phyloP scores from a whole-genome alignment of 2,113 vertebrate species.

The Ramphastos sulfuratus region DNA sequence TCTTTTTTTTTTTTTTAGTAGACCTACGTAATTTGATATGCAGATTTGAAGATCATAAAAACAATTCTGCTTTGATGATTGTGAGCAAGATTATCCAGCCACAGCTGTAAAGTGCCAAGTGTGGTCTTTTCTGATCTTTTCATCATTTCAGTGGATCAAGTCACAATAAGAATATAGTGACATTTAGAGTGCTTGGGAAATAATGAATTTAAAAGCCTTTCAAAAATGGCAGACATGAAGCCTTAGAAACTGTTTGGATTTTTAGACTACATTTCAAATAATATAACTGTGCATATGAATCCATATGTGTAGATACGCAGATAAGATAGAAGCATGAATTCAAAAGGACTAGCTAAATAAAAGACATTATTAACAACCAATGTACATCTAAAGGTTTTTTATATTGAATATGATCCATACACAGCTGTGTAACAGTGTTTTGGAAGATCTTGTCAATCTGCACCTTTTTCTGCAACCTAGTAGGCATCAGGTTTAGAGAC shows the following conservation, averaged over 20 bases:
- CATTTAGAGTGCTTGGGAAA: conserved; percentile 49
- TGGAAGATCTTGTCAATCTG: not conserved
- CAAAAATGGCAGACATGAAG: not conserved
- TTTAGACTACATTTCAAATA: conserved; percentile 1
- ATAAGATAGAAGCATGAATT: not conserved
- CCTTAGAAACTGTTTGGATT: not conserved
- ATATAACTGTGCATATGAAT: not conserved
- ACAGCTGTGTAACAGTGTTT: not conserved
- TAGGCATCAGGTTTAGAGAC: not conserved
- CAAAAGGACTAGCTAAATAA: not conserved
- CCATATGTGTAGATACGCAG: not conserved
- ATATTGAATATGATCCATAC: not conserved
- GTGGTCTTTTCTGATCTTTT: conserved; percentile 50
- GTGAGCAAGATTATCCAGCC: conserved; percentile 55
- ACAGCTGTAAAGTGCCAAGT: conserved; percentile 33
- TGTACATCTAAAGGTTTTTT: not conserved
- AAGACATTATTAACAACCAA: not conserved
- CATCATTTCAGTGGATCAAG: conserved; percentile 44
- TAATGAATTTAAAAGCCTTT: conserved; percentile 41
- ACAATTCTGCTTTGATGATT: conserved; percentile 65
- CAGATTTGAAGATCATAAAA: conserved; percentile 65
- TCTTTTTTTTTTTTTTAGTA: not conserved
- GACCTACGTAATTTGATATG: conserved; percentile 57
- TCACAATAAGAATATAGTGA: conserved; percentile 27
- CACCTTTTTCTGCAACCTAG: not conserved